A percentile compares a stretch with the other conserved stretches of the same genome.
phyloP scores from a whole-genome alignment of 2,797 vertebrate genomes.

The Meda fulgida region DNA sequence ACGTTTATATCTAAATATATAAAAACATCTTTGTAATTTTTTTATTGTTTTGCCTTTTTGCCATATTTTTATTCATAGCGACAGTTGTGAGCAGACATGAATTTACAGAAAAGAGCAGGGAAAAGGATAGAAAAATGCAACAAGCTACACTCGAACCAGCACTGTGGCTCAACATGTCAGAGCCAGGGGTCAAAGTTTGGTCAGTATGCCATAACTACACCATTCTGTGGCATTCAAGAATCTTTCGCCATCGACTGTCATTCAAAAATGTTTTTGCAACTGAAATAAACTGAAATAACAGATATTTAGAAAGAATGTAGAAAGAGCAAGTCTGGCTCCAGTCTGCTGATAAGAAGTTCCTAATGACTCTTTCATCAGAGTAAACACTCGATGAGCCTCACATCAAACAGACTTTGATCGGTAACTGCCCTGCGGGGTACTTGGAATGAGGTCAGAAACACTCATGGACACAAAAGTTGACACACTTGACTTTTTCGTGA shows the following conservation, averaged over 20 bases:
- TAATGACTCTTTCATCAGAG: conserved; percentile 78
- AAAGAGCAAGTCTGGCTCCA: conserved; percentile 50
- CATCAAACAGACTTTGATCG: conserved; percentile 83
- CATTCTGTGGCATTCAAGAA: neutral
- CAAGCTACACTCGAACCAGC: neutral
- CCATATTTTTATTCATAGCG: neutral
- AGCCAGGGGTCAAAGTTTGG: neutral
- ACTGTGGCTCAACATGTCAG: neutral
- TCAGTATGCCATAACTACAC: neutral
- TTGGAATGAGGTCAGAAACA: conserved; percentile 26
- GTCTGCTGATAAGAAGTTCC: conserved; percentile 69
- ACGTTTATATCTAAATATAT: neutral
- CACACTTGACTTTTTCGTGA: neutral
- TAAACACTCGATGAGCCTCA: conserved; percentile 73
- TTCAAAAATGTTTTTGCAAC: neutral
- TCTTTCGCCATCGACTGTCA: neutral
- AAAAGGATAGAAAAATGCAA: neutral
- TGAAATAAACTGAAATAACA: neutral
- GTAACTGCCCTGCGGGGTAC: conserved; percentile 52
- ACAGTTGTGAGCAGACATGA: neutral
- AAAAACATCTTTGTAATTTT: neutral
- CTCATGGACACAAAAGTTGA: conserved; percentile 6
- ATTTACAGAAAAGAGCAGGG: neutral
- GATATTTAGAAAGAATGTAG: conserved; percentile 23
- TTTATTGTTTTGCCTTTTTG: neutral